Conservation (phyloP, 2,888 invertebrate genomes). For the Lathronympha strigana region DNA sequence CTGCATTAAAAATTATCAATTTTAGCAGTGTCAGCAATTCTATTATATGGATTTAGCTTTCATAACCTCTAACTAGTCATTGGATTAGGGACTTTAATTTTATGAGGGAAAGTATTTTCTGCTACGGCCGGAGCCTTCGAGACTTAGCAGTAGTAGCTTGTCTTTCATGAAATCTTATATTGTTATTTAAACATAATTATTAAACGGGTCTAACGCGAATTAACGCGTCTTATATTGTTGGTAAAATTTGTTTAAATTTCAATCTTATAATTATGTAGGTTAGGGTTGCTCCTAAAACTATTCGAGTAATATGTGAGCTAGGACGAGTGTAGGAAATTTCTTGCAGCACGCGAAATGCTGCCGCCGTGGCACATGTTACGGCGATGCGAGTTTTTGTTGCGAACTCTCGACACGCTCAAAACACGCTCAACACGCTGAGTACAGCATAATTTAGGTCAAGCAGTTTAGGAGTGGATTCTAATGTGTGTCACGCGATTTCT, state of each 20-base stretch:
- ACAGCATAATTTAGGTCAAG: constrained; percentile 16
- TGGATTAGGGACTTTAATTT: neutral
- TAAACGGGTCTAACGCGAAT: too few relatives aligned
- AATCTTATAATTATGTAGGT: neutral
- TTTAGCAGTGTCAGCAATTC: too few relatives aligned
- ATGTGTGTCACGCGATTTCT: neutral
- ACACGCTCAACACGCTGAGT: constrained; percentile 18
- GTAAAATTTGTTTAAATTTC: neutral
- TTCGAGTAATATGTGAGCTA: neutral
- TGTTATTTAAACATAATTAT: too few relatives aligned
- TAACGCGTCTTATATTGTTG: too few relatives aligned
- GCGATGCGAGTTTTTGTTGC: constrained; percentile 24
- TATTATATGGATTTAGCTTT: constrained; percentile 8
- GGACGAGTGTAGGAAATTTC: constrained; percentile 4
- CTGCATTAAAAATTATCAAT: neutral
- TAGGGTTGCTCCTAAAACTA: neutral
- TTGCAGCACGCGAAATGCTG: constrained; percentile 22
- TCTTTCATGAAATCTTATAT: constrained; percentile 6
- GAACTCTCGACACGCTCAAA: constrained; percentile 17
- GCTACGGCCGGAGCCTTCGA: neutral
- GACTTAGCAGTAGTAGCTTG: neutral
- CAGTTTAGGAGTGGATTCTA: constrained; percentile 1
- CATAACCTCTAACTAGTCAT: neutral
- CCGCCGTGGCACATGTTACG: constrained; percentile 11
- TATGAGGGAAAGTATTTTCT: neutral